Percentiles rank a stretch among this genome's conserved stretches.
Conservation (phyloP, 2,113 vertebrate genomes). For the Chaenocephalus aceratus region DNA sequence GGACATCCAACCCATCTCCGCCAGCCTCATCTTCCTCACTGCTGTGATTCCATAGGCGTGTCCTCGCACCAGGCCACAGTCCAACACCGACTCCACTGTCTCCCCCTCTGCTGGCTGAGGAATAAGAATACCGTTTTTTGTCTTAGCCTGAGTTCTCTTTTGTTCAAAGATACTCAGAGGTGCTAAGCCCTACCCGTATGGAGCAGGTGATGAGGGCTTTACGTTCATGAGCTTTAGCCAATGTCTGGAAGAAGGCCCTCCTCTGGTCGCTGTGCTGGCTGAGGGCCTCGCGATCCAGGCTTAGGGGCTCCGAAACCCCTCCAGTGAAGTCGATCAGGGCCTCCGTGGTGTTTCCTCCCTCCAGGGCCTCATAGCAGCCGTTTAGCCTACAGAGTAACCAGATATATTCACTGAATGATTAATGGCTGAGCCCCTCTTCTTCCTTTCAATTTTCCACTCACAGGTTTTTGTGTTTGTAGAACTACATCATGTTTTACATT, state of each 20-base stretch:
- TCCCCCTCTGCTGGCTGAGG: slow-evolving; percentile 83
- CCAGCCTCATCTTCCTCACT: slow-evolving; percentile 77
- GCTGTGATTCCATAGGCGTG: slow-evolving; percentile 87
- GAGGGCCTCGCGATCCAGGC: slow-evolving; percentile 72
- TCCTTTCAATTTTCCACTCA: background rate
- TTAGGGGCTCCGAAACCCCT: slow-evolving; percentile 85
- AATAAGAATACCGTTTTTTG: background rate
- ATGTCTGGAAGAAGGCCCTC: slow-evolving; percentile 79
- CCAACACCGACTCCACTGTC: slow-evolving; percentile 81
- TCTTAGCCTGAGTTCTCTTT: background rate
- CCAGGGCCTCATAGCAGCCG: slow-evolving; percentile 87
- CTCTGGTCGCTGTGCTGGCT: slow-evolving; percentile 69
- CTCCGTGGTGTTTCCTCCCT: slow-evolving; percentile 87
- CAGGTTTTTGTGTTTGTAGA: background rate
- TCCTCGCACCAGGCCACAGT: slow-evolving; percentile 85
- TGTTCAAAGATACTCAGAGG: background rate
- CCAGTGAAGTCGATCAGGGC: slow-evolving; percentile 88
- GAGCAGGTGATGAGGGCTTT: slow-evolving; percentile 86
- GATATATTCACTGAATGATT: background rate
- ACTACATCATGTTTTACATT: background rate
- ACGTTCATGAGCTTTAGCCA: slow-evolving; percentile 78
- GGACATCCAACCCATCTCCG: slow-evolving; percentile 53
- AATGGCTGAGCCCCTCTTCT: background rate
- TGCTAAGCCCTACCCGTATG: slow-evolving; percentile 77
- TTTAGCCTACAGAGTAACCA: slow-evolving; percentile 75